Percentiles rank a stretch among this genome's conserved stretches.
Evolutionary conservation across 1,140 invertebrate species (phyloP).

Genomic region (Scaptomyza montana): DNA sequence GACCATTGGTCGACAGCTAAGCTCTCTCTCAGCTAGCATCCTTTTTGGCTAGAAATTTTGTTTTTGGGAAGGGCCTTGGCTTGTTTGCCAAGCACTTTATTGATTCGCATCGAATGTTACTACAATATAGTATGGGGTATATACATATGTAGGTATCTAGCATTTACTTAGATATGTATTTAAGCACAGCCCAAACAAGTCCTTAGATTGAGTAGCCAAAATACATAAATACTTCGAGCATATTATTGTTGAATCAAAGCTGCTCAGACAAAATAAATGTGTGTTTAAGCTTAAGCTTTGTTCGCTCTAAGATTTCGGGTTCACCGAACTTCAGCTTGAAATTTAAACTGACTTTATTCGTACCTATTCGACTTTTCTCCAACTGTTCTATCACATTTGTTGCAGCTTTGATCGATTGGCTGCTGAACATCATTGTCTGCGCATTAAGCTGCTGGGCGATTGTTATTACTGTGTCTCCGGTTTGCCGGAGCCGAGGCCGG

Average conservation of each 20-base stretch:
- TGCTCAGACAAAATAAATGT: not conserved
- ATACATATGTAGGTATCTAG: constrained; percentile 8
- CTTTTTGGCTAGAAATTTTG: not conserved
- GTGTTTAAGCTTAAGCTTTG: not conserved
- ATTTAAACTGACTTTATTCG: not conserved
- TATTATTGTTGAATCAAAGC: not conserved
- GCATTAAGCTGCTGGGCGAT: constrained; percentile 96
- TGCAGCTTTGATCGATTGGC: constrained; percentile 95
- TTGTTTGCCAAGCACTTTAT: constrained; percentile 40
- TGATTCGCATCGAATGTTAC: constrained; percentile 16
- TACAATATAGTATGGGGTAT: not conserved
- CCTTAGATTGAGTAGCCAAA: too few relatives aligned
- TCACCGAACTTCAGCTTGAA: not conserved
- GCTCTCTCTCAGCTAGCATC: constrained; percentile 7
- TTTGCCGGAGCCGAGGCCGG: constrained; percentile 92
- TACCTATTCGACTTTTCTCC: not conserved
- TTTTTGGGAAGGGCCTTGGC: not conserved
- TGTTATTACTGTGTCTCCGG: constrained; percentile 98
- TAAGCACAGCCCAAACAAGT: not conserved
- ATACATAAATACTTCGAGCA: not conserved
- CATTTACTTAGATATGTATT: constrained; percentile 8
- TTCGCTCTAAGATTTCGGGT: too few relatives aligned
- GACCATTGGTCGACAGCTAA: constrained; percentile 5
- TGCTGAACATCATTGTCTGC: constrained; percentile 94
- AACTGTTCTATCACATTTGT: constrained; percentile 16